A percentile compares a stretch with the other conserved stretches of the same genome.
Evolutionary conservation across 2,888 invertebrate species (phyloP).

Genomic region (Drosophila kokeensis): DNA sequence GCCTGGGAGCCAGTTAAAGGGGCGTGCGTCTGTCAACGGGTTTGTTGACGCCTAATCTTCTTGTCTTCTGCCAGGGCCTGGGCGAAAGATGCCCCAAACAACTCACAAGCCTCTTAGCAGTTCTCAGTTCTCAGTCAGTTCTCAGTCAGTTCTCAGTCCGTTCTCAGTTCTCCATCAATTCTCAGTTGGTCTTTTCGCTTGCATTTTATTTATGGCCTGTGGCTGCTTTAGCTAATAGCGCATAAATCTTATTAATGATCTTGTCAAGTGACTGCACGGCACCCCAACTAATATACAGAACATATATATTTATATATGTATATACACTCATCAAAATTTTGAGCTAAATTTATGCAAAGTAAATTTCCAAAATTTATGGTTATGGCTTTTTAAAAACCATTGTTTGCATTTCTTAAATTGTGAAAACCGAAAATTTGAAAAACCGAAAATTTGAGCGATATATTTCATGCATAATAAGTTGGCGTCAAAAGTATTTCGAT

Average conservation of each 20-base stretch:
- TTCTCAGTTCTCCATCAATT: constrained; percentile 2
- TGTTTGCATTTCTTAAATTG: neutral
- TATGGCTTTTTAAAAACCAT: neutral
- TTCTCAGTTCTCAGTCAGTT: neutral
- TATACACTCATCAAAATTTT: neutral
- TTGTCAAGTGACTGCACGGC: constrained; percentile 79
- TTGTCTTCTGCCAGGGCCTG: neutral
- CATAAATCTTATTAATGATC: constrained; percentile 84
- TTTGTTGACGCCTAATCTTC: constrained; percentile 65
- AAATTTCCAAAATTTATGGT: neutral
- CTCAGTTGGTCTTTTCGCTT: constrained; percentile 32
- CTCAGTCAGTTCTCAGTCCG: neutral
- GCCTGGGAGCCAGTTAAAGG: constrained; percentile 53
- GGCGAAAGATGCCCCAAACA: neutral
- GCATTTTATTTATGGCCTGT: constrained; percentile 77
- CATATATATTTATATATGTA: neutral
- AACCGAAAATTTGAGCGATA: neutral
- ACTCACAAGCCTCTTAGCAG: neutral
- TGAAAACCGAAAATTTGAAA: neutral
- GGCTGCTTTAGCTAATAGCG: constrained; percentile 82
- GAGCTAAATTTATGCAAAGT: neutral
- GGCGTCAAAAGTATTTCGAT: neutral
- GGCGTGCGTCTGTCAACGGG: constrained; percentile 71
- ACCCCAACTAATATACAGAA: constrained; percentile 27
- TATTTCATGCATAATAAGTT: neutral